phyloP scores from a whole-genome alignment of 1,140 invertebrate species.

The Asobara japonica region DNA sequence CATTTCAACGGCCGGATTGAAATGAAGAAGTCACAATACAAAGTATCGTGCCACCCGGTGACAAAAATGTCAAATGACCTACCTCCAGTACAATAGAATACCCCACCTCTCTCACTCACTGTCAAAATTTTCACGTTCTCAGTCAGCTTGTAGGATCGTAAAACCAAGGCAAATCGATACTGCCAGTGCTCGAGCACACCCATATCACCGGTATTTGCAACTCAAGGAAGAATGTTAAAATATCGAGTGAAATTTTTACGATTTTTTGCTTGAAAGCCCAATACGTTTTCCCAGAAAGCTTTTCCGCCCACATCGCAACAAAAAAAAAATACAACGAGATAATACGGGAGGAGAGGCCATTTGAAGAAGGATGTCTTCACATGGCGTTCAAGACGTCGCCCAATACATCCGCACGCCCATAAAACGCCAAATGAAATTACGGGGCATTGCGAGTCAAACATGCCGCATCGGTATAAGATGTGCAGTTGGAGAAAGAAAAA shows the following conservation, averaged over 20 bases:
- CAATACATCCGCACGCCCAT: constrained; percentile 28
- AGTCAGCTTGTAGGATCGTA: constrained; percentile 19
- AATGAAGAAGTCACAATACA: background rate
- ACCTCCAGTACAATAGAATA: background rate
- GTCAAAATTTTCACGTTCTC: constrained; percentile 1
- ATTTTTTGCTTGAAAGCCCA: background rate
- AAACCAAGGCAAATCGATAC: background rate
- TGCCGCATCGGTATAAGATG: constrained; percentile 20
- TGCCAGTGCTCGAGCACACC: background rate
- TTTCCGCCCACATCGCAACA: background rate
- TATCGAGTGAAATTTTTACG: background rate
- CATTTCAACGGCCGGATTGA: background rate
- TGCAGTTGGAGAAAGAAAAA: background rate
- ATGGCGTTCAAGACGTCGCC: constrained; percentile 13
- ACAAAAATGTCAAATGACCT: background rate
- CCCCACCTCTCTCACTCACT: background rate
- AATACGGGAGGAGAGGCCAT: constrained; percentile 19
- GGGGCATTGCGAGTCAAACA: constrained; percentile 31
- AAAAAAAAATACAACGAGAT: background rate
- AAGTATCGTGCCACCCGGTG: background rate
- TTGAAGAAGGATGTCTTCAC: constrained; percentile 15
- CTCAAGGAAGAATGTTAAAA: background rate
- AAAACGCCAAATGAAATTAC: constrained; percentile 27
- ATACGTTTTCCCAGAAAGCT: background rate
- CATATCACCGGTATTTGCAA: background rate